phyloP scores from a whole-genome alignment of 2,888 invertebrate species.

The Tiliacea citrago region DNA sequence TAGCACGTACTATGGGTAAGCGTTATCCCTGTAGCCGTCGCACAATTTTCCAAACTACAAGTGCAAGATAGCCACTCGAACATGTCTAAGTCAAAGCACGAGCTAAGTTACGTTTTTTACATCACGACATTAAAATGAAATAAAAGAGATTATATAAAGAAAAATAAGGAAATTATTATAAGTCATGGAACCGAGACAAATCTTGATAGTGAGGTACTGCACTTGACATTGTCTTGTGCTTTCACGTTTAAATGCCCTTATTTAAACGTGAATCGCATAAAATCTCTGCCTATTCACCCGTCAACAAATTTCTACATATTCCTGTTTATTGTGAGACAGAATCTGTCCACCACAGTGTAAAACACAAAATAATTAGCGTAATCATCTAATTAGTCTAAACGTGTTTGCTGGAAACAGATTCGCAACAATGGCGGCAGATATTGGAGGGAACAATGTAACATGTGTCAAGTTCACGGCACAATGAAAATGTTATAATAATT shows the following conservation, averaged over 20 bases:
- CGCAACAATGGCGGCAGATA: slow-evolving; percentile 48
- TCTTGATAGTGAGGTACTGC: not conserved
- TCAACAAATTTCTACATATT: not conserved
- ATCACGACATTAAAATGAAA: too few relatives aligned
- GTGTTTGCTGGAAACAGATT: slow-evolving; percentile 48
- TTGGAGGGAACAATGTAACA: slow-evolving; percentile 26
- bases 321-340: slow-evolving; percentile 13
- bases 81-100: too few relatives aligned
- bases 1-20: too few relatives aligned
- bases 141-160: too few relatives aligned
- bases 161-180: not conserved
- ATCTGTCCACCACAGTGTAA: slow-evolving; percentile 30
- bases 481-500: slow-evolving; percentile 44
- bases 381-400: slow-evolving; percentile 51
- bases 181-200: not conserved
- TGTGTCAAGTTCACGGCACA: slow-evolving; percentile 29
- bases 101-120: too few relatives aligned
- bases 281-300: not conserved
- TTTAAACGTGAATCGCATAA: not conserved
- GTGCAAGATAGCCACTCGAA: too few relatives aligned
- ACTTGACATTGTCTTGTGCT: too few relatives aligned
- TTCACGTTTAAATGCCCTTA: not conserved
- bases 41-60: too few relatives aligned
- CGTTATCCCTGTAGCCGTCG: too few relatives aligned
- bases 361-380: slow-evolving; percentile 40